A percentile compares a stretch with the other conserved stretches of the same genome.
Evolutionary conservation across 1,140 invertebrate genomes (phyloP).

Genomic region (Radopholus similis): DNA sequence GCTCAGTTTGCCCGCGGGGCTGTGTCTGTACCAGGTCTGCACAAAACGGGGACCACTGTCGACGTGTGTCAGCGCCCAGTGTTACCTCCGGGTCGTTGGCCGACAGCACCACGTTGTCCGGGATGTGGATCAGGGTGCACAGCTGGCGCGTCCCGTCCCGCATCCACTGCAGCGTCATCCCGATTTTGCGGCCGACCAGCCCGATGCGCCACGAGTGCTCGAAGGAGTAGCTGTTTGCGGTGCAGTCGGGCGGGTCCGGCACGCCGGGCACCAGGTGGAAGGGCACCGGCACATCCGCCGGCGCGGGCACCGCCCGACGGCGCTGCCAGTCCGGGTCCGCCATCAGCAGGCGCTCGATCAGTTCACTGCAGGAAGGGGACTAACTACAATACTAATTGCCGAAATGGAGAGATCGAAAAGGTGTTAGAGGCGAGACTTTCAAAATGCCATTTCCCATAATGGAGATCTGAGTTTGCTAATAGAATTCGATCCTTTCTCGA

Average conservation of each 20-base stretch:
- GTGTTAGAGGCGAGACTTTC: background rate
- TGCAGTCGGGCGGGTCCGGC: conserved; percentile 14
- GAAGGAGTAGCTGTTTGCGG: conserved; percentile 7
- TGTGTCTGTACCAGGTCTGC: conserved; percentile 46
- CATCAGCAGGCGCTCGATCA: background rate
- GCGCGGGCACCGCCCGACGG: no score
- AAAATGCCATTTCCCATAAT: no score
- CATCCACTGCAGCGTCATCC: conserved; percentile 81
- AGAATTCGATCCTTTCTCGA: no score
- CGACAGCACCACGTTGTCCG: conserved; percentile 50
- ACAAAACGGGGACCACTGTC: background rate
- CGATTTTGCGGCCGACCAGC: conserved; percentile 85
- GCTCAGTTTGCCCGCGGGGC: conserved; percentile 49
- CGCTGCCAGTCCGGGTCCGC: background rate
- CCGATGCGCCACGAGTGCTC: conserved; percentile 69
- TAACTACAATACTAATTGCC: conserved; percentile 1
- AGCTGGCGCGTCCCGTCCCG: conserved; percentile 49
- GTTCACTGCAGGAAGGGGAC: background rate
- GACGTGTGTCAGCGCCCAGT: background rate
- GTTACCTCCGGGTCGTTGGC: conserved; percentile 39
- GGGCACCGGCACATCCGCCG: no score
- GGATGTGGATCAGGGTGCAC: conserved; percentile 53
- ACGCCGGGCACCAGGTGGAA: background rate
- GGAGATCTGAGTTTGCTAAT: no score
- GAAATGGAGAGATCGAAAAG: background rate